Conservation (phyloP, 37 sponge, comb jelly and placozoan genomes). For the Corticium candelabrum region DNA sequence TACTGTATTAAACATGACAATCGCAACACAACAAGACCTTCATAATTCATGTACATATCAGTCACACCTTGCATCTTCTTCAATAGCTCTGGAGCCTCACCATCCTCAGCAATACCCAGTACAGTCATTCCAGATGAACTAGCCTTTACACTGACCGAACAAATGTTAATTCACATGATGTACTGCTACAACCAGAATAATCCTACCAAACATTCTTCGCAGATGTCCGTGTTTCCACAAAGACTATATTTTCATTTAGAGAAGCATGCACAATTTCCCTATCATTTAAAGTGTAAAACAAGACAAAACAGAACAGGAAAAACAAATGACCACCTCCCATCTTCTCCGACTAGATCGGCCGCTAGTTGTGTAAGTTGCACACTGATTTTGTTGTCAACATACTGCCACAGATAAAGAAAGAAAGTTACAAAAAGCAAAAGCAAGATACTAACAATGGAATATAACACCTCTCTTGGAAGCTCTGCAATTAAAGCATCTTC, state of each 20-base stretch:
- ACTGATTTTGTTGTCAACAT: too few species aligned
- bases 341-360: neutral
- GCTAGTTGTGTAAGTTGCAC: neutral
- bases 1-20: too few species aligned
- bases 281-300: neutral
- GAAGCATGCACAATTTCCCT: too few species aligned
- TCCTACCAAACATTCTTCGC: neutral
- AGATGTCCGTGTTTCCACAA: neutral
- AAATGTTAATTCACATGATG: neutral
- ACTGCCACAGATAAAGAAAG: too few species aligned
- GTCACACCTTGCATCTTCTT: too few species aligned
- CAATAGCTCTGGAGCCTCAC: neutral
- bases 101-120: neutral
- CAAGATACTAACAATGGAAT: too few species aligned
- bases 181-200: neutral
- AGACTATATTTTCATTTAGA: neutral
- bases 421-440: too few species aligned
- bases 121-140: neutral
- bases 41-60: too few species aligned
- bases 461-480: constrained; percentile 40
- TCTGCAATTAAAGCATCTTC: constrained; percentile 18
- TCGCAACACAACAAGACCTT: too few species aligned
- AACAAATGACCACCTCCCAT: neutral
- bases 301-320: neutral
- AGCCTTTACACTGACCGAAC: neutral